phyloP scores from a whole-genome alignment of 2,888 invertebrate species.

The Nezara viridula region DNA sequence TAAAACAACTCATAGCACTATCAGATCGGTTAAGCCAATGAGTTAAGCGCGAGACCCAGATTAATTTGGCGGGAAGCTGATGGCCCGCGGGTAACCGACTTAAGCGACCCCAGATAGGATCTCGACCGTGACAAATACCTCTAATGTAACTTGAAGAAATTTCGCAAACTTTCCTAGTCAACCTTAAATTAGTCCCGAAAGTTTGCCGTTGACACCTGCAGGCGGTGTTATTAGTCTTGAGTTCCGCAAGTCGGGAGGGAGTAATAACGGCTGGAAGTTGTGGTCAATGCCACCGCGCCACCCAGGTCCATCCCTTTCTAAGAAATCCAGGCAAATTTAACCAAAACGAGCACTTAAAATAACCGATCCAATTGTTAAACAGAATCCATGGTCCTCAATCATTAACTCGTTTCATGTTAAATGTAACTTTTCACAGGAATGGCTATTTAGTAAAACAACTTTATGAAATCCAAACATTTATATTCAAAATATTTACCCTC shows the following conservation, averaged over 20 bases:
- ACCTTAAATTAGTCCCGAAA: slow-evolving; percentile 29
- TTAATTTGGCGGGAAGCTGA: neutral
- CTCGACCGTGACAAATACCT: slow-evolving; percentile 18
- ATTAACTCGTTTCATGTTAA: no score
- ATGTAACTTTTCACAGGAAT: no score
- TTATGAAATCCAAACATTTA: no score
- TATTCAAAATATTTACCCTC: no score
- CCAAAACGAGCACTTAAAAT: no score
- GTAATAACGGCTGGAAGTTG: neutral
- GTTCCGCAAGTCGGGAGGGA: neutral
- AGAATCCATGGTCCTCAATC: no score
- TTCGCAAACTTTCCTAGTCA: slow-evolving; percentile 20
- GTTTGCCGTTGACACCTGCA: slow-evolving; percentile 36
- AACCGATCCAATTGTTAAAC: no score
- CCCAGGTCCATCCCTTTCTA: neutral
- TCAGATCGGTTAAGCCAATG: neutral
- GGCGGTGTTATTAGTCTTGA: slow-evolving; percentile 18
- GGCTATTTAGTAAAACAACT: no score
- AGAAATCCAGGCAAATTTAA: neutral
- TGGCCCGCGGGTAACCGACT: slow-evolving; percentile 9
- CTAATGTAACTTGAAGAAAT: slow-evolving; percentile 41
- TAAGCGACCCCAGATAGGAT: neutral
- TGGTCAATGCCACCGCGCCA: neutral
- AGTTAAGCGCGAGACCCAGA: neutral
- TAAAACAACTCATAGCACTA: no score